Conservation (phyloP, 2,113 vertebrate genomes). For the Eleginops maclovinus region DNA sequence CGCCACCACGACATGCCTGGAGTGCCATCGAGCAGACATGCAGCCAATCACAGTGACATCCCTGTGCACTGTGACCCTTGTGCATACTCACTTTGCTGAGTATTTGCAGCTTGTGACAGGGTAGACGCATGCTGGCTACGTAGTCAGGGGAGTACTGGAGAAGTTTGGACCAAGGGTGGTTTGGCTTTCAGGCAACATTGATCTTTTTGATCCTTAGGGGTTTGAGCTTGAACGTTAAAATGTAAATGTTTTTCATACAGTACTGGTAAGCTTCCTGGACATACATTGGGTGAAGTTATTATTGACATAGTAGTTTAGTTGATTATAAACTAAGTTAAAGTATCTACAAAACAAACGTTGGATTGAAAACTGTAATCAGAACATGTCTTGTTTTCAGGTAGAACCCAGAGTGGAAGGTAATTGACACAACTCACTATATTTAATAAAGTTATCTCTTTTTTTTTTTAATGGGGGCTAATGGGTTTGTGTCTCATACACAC, state of each 20-base stretch:
- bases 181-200: not conserved
- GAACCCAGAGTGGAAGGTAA: too few species aligned
- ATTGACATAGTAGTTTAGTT: too few species aligned
- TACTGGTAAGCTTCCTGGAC: too few species aligned
- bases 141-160: constrained; percentile 13
- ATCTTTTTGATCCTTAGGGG: not conserved
- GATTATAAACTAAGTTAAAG: too few species aligned
- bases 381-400: too few species aligned
- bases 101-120: constrained; percentile 57
- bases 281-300: not conserved
- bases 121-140: constrained; percentile 9
- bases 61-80: constrained; percentile 24
- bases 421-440: not conserved
- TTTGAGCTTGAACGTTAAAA: too few species aligned
- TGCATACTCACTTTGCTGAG: constrained; percentile 38
- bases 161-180: not conserved
- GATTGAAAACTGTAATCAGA: too few species aligned
- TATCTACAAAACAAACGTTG: too few species aligned
- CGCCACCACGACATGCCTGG: constrained; percentile 46
- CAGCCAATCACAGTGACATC: constrained; percentile 48
- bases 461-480: not conserved
- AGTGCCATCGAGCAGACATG: constrained; percentile 33
- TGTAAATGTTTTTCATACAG: not conserved
- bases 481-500: not conserved
- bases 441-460: not conserved